phyloP scores from a whole-genome alignment of 92 coral and sea anemone species.

The Parazoanthus swiftii region DNA sequence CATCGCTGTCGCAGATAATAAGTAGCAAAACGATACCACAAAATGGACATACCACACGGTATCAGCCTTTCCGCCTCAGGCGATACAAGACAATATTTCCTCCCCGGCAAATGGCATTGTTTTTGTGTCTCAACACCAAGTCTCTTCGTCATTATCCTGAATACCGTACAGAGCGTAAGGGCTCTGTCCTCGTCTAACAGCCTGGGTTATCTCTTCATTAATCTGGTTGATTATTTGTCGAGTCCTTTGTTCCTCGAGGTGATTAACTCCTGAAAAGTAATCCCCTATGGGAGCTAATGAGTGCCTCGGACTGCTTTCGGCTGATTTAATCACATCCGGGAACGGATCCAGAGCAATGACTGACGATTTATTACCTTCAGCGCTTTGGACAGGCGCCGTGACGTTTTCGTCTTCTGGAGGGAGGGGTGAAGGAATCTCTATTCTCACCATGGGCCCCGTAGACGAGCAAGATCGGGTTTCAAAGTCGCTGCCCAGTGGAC shows the following conservation, averaged over 20 bases:
- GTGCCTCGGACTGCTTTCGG: slow-evolving; percentile 94
- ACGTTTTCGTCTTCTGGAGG: slow-evolving; percentile 45
- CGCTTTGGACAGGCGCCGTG: slow-evolving; percentile 39
- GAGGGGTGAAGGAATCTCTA: slow-evolving; percentile 70
- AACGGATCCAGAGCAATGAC: slow-evolving; percentile 79
- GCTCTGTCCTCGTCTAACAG: slow-evolving; percentile 87
- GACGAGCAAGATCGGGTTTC: slow-evolving; percentile 69
- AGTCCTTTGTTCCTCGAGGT: slow-evolving; percentile 69
- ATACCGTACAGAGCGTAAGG: slow-evolving; percentile 94
- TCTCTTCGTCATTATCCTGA: slow-evolving; percentile 94
- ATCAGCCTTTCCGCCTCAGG: not conserved
- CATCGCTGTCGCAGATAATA: not conserved
- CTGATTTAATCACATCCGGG: slow-evolving; percentile 98
- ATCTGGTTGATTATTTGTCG: slow-evolving; percentile 80
- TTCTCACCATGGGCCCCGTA: slow-evolving; percentile 79
- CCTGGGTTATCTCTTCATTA: slow-evolving; percentile 87
- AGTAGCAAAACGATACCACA: not conserved
- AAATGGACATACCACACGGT: not conserved
- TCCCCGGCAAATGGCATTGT: not conserved
- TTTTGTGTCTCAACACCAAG: slow-evolving; percentile 79
- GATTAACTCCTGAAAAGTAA: slow-evolving; percentile 53
- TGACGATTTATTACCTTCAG: slow-evolving; percentile 47
- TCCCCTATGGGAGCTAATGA: slow-evolving; percentile 74
- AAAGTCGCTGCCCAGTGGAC: slow-evolving; percentile 22
- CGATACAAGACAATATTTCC: not conserved